phyloP scores from a whole-genome alignment of 2,888 invertebrate genomes.

The Odontocolon sp. region DNA sequence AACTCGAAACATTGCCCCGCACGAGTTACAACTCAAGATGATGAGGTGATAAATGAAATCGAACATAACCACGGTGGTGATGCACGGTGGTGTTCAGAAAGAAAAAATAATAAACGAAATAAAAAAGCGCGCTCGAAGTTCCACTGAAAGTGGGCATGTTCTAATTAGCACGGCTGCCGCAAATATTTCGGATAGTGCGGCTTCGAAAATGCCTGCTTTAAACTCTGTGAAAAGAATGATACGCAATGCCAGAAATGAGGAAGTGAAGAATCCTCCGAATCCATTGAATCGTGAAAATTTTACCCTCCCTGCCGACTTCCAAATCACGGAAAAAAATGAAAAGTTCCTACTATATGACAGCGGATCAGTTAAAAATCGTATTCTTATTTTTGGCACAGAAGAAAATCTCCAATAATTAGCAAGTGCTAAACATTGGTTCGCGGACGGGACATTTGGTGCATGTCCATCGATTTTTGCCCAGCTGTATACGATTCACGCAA shows the following conservation, averaged over 20 bases:
- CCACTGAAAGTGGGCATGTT: conserved; percentile 1
- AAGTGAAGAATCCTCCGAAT: not conserved
- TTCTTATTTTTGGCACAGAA: conserved; percentile 5
- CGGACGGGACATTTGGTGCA: conserved; percentile 3
- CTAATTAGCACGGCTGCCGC: not conserved
- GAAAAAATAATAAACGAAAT: not conserved
- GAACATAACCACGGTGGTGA: conserved; percentile 5
- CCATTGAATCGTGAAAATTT: conserved; percentile 2
- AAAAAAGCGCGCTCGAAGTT: not conserved
- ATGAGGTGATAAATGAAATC: not conserved
- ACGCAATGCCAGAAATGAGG: not conserved
- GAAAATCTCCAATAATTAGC: not conserved
- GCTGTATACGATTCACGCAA: not conserved
- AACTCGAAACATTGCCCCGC: not conserved
- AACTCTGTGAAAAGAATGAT: conserved; percentile 3
- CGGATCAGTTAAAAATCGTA: not conserved
- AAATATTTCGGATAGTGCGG: not conserved
- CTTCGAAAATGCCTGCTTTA: not conserved
- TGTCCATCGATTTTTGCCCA: not conserved
- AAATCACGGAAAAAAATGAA: not conserved
- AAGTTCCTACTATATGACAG: not conserved
- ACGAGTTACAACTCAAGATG: not conserved
- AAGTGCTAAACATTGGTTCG: not conserved
- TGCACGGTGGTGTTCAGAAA: not conserved
- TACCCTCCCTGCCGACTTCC: not conserved